These are phyloP conservation scores for cattle (Bos taurus) DNA, from an alignment of 2,113 vertebrate genomes.

Conservation along the genomic window ARS-UCD2.0 NC_037330.1:49900001-49900500, in stretches of 20 bases:
- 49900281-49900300: background rate
- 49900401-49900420: background rate
- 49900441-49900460: background rate
- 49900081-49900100: background rate
- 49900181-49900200: background rate
- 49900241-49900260: background rate
- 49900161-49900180: background rate
- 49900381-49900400: background rate
- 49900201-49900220: background rate
- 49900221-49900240: background rate
- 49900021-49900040: background rate
- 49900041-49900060: background rate
- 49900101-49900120: background rate
- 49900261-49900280: background rate
- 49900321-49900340: background rate
- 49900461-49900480: background rate
- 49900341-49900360: background rate
- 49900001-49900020: fast-evolving
- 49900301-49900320: background rate
- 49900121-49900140: background rate
- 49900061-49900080: background rate
- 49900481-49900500: background rate
- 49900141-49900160: background rate
- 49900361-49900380: background rate
- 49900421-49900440: background rate